phyloP scores from a whole-genome alignment of 1,140 invertebrate genomes.

The Psilanteris sp. region DNA sequence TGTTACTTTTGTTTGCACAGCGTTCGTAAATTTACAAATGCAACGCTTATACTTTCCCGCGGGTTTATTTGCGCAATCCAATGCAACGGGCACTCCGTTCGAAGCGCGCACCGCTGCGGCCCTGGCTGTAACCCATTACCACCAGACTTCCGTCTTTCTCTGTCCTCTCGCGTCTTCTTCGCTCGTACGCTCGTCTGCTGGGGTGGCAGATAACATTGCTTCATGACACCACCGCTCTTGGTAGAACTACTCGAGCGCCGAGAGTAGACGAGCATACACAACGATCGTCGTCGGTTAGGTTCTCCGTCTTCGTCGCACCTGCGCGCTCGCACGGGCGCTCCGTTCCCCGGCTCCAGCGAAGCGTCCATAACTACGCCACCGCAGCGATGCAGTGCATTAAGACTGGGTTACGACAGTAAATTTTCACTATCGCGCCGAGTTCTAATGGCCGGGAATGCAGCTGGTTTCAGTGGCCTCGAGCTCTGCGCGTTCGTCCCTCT shows the following conservation, averaged over 20 bases:
- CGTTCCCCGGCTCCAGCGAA: constrained; percentile 58
- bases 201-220: constrained; percentile 79
- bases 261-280: constrained; percentile 68
- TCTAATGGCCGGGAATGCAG: constrained; percentile 79
- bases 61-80: constrained; percentile 37
- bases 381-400: constrained; percentile 74
- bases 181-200: constrained; percentile 67
- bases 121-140: constrained; percentile 77
- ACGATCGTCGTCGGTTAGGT: constrained; percentile 47
- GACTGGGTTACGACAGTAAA: constrained; percentile 80
- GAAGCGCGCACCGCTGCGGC: constrained; percentile 58
- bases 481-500: constrained; percentile 16
- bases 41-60: constrained; percentile 14
- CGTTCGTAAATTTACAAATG: constrained; percentile 28
- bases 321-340: constrained; percentile 1
- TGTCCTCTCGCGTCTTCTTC: constrained; percentile 45
- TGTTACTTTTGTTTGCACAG: constrained; percentile 13
- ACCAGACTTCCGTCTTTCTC: constrained; percentile 64
- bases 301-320: constrained; percentile 13
- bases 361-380: constrained; percentile 73
- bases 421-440: constrained; percentile 79
- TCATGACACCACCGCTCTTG: constrained; percentile 77
- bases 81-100: constrained; percentile 1
- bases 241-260: constrained; percentile 73
- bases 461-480: constrained; percentile 78